Evolutionary conservation across 2,113 vertebrate species (phyloP).

Genomic region (Pachyramphus minor): DNA sequence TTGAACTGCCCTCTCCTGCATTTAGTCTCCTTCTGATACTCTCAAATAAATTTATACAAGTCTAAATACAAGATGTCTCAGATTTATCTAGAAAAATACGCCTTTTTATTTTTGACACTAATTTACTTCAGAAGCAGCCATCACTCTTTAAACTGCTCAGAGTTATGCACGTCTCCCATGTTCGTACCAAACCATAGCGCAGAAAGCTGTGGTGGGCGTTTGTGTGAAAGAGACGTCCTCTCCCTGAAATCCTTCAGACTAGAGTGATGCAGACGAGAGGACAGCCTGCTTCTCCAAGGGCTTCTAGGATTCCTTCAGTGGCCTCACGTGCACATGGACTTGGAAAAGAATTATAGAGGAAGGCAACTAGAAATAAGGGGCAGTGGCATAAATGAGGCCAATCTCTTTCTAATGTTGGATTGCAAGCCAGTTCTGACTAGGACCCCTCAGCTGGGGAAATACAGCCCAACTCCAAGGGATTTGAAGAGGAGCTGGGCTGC

Average conservation of each 20-base stretch:
- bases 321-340: not conserved
- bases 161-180: accelerated
- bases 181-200: accelerated
- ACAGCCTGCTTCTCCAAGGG: not conserved
- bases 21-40: not conserved
- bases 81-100: not conserved
- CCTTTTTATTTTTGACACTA: not conserved
- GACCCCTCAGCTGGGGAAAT: not conserved
- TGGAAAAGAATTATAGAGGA: not conserved
- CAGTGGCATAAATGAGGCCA: not conserved
- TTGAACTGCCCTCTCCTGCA: not conserved
- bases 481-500: not conserved
- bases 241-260: not conserved
- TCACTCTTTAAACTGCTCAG: accelerated
- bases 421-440: not conserved
- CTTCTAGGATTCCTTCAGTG: not conserved
- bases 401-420: not conserved
- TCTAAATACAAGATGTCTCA: not conserved
- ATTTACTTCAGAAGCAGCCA: not conserved
- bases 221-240: not conserved
- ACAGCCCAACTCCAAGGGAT: not conserved
- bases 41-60: not conserved
- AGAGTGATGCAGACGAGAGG: accelerated
- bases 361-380: not conserved
- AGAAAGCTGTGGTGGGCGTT: accelerated